Conservation (phyloP, 2,113 vertebrate genomes). For the Lophochroa leadbeateri region DNA sequence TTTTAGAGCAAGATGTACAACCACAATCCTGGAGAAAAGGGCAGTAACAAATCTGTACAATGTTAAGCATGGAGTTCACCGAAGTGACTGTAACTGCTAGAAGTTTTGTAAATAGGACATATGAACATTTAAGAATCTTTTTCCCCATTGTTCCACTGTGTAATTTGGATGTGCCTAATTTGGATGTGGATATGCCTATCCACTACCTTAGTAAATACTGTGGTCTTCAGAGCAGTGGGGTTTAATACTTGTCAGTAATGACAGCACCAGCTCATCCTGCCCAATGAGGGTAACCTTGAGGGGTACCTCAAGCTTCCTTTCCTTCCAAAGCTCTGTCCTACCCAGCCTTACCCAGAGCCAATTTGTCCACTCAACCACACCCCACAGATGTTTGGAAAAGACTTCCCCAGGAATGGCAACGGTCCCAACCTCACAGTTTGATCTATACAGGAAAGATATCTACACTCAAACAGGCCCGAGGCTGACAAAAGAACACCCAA, state of each 20-base stretch:
- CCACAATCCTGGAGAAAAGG: background rate
- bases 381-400: background rate
- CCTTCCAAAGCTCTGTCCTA: background rate
- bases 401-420: background rate
- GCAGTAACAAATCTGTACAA: background rate
- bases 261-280: background rate
- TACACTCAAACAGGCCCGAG: background rate
- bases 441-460: background rate
- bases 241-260: background rate
- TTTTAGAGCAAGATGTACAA: background rate
- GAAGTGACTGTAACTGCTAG: background rate
- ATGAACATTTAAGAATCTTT: background rate
- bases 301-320: background rate
- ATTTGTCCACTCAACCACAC: fast-evolving
- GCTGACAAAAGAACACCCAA: background rate
- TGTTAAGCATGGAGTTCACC: background rate
- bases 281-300: background rate
- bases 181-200: background rate
- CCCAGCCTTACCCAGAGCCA: fast-evolving
- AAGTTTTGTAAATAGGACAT: background rate
- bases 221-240: background rate
- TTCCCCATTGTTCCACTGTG: fast-evolving
- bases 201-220: background rate
- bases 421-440: background rate
- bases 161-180: background rate